phyloP scores from a whole-genome alignment of 2,113 vertebrate species.

The Neofelis nebulosa region DNA sequence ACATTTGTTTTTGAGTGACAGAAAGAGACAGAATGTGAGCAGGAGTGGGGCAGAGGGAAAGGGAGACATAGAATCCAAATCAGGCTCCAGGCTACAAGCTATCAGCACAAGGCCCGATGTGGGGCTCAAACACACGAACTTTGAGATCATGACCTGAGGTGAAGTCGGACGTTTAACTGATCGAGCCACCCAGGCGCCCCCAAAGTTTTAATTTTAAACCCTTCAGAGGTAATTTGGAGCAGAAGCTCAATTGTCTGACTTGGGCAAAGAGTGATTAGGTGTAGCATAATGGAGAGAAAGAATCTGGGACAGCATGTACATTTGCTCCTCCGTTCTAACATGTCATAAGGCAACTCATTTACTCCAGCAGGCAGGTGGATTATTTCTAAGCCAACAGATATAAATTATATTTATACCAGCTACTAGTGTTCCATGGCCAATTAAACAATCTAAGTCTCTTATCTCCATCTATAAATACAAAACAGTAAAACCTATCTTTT shows the following conservation, averaged over 20 bases:
- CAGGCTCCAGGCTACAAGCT: too few species aligned
- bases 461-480: constrained; percentile 21
- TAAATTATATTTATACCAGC: neutral
- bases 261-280: neutral
- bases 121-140: too few species aligned
- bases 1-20: too few species aligned
- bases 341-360: neutral
- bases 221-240: neutral
- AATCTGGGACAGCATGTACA: neutral
- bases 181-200: too few species aligned
- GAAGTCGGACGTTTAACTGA: too few species aligned
- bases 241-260: neutral
- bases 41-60: too few species aligned
- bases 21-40: too few species aligned
- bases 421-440: neutral
- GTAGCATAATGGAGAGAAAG: neutral
- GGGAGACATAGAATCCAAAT: too few species aligned
- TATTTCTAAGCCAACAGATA: neutral
- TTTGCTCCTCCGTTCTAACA: neutral
- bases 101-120: too few species aligned
- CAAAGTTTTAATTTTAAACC: neutral
- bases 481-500: neutral
- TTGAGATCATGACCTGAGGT: too few species aligned
- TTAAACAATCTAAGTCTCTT: neutral
- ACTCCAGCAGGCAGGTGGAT: neutral